Conservation (phyloP, 1,140 invertebrate species). For the Phenacoccus solenopsis region DNA sequence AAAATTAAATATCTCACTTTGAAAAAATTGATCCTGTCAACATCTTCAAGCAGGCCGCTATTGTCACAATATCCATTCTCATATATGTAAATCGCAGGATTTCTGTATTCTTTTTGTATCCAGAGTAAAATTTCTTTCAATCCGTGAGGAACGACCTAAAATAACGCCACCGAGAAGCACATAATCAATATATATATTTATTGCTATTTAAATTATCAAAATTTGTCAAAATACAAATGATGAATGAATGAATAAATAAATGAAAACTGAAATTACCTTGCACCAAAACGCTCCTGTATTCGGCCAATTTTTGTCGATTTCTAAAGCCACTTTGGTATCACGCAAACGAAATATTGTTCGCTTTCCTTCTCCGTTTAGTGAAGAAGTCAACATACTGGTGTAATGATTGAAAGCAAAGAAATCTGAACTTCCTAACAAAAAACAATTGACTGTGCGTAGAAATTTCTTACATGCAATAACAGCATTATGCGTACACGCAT, state of each 20-base stretch:
- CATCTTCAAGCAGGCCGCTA: slow-evolving; percentile 32
- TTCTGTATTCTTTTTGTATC: slow-evolving; percentile 20
- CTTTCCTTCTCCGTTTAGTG: not conserved
- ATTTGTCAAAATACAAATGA: not conserved
- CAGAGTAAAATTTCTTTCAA: slow-evolving; percentile 29
- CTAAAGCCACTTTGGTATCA: not conserved
- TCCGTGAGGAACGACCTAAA: not conserved
- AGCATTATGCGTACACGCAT: no score
- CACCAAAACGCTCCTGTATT: not conserved
- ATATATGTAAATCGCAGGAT: slow-evolving; percentile 21
- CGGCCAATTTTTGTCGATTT: not conserved
- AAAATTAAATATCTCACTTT: no score
- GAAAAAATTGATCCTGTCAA: slow-evolving; percentile 40
- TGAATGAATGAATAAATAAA: no score
- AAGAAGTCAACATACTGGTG: slow-evolving; percentile 30
- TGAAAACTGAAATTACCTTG: not conserved
- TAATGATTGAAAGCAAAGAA: slow-evolving; percentile 50
- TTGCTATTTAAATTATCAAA: no score
- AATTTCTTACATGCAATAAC: no score
- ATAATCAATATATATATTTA: no score
- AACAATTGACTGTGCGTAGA: no score
- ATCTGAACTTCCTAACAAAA: slow-evolving; percentile 37
- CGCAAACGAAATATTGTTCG: not conserved
- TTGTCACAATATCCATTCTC: slow-evolving; percentile 24
- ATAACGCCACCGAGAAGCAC: no score